Base-by-base conservation (phyloP, 2,797 vertebrate genomes). In the Liparis tanakae region DNA sequence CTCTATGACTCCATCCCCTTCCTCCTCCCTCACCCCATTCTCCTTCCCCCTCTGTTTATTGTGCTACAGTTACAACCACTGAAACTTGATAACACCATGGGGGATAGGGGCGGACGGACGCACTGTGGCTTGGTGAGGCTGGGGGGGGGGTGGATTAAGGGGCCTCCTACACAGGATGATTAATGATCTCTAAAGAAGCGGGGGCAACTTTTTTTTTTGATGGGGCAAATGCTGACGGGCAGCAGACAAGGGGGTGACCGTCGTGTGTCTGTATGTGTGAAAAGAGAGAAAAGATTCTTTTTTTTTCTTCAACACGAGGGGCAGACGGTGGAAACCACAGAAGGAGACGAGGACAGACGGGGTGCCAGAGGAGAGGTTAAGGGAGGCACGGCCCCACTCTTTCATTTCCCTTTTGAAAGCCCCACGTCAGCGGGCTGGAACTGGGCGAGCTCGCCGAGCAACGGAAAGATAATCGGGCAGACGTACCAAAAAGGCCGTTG, bases 61-160 rank as follows among this genome's bases (percentile, higher is more conserved):
- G 93, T 92, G 92, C 93, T 93, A 93, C 89, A 93, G 93, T 94
- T 92, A 93, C 93, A 93, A 91, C 92, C 87, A 85, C 88, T 93
- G 93, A 94, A 94, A 94, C 92, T 87, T 93, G 93, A 94, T 94
- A 92, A 93, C 91, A 86, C 91, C 89, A 78, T 88, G 88, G 93
- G 90, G 93, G 91, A 90, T 91, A 88, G 82, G 88, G 89, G 88
- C 48, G 72, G 88, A 83, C 87, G 88, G 82, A 81, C 51, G 64
- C 36, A 64, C 68, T 81, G 70, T 77, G 84, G 90, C 75, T 78
- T 54, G 76, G 72, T 82, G 76, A 83, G 70, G 76, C 76, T 37
- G 39, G 53, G 25, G 6, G 60, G 18, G 85, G 84, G 81, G 53
- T 92, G 89, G 91, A 92, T 94, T 92, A 93, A 90, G 90, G 92